phyloP scores from a whole-genome alignment of 2,888 invertebrate genomes.

The Stenurella melanura region DNA sequence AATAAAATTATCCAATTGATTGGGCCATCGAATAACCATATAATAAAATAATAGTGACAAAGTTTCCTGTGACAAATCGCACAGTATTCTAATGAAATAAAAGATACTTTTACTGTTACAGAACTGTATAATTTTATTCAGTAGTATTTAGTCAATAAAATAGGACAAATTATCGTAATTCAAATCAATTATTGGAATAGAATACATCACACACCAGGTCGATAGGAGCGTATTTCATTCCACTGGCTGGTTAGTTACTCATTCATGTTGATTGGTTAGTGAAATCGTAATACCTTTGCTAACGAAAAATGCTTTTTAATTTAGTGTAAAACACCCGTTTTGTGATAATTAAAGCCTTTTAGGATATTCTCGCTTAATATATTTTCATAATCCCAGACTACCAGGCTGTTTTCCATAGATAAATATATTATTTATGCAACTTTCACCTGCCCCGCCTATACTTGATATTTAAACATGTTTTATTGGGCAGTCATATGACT shows the following conservation, averaged over 20 bases:
- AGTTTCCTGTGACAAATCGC: too few species aligned
- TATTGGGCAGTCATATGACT: background rate
- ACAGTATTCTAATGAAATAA: too few species aligned
- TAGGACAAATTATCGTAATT: constrained; percentile 12
- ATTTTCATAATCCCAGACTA: constrained; percentile 24
- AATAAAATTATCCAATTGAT: too few species aligned
- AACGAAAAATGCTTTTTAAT: constrained; percentile 24
- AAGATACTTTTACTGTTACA: background rate
- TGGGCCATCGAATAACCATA: too few species aligned
- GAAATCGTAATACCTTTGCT: constrained; percentile 27
- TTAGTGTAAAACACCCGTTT: constrained; percentile 10
- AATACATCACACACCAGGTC: background rate
- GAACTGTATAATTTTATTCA: too few species aligned
- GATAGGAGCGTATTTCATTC: constrained; percentile 21
- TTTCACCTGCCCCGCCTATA: background rate
- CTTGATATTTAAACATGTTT: background rate
- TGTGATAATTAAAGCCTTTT: constrained; percentile 29
- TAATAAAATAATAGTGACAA: too few species aligned
- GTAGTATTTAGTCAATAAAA: constrained; percentile 11
- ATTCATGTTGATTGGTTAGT: constrained; percentile 26
- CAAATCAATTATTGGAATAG: constrained; percentile 1
- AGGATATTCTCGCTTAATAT: background rate
- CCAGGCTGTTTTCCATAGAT: background rate
- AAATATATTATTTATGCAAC: background rate
- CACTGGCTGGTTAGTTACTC: constrained; percentile 12